A percentile compares a stretch with the other conserved stretches of the same genome.
These are phyloP conservation scores for Artibeus jamaicensis DNA, from an alignment of 2,797 vertebrate species.

Conservation along the genomic window DNA sequence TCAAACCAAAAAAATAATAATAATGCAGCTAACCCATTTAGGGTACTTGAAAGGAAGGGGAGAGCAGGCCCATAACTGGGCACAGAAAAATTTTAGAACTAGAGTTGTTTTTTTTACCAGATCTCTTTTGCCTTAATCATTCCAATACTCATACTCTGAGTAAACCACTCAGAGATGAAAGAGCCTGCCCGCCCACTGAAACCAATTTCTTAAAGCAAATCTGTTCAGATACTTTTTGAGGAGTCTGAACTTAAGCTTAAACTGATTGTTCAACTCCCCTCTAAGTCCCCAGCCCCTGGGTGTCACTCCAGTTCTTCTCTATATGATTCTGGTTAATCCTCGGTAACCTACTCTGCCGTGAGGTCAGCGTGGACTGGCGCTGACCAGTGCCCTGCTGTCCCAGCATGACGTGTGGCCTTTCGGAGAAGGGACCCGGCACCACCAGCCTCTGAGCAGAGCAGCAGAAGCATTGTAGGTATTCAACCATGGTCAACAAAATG, in stretches of 20 bases:
- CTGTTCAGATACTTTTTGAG: constrained; percentile 25
- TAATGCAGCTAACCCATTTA: background rate
- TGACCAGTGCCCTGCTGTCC: background rate
- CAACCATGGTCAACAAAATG: background rate
- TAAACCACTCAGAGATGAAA: background rate
- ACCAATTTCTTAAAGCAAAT: background rate
- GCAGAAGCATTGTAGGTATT: background rate
- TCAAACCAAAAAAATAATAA: background rate
- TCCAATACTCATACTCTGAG: background rate
- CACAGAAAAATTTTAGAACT: background rate
- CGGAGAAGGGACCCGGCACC: background rate
- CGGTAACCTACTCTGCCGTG: background rate
- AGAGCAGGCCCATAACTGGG: background rate
- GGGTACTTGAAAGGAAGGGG: background rate
- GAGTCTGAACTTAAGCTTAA: constrained; percentile 33
- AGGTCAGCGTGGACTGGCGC: background rate
- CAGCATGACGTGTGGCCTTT: background rate
- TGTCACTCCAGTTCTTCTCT: background rate
- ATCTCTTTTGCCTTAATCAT: background rate
- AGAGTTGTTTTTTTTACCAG: background rate
- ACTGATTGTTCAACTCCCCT: background rate
- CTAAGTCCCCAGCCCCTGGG: background rate
- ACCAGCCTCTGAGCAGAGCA: background rate
- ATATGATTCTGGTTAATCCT: background rate
- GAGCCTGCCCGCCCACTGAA: background rate